These are phyloP conservation scores for Theodoxus fluviatilis DNA, from an alignment of 2,888 invertebrate genomes.

Conservation along the genomic window DNA sequence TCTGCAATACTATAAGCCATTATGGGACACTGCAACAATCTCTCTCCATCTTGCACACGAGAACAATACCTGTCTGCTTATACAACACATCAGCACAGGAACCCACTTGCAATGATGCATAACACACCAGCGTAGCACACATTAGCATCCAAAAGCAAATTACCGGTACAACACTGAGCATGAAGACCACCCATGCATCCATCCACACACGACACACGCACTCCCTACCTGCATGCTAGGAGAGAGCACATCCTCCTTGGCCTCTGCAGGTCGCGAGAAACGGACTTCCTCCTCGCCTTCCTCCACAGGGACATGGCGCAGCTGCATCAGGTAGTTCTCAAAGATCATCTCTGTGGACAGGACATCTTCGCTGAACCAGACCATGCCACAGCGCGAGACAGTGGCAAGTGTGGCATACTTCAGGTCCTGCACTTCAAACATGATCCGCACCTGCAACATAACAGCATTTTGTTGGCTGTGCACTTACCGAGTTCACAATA, in stretches of 20 bases:
- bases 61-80: too few relatives aligned
- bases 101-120: too few relatives aligned
- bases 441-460: conserved; percentile 65
- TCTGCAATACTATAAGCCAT: too few relatives aligned
- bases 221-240: conserved; percentile 56
- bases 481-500: not conserved
- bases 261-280: conserved; percentile 32
- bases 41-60: too few relatives aligned
- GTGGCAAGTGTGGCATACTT: conserved; percentile 98
- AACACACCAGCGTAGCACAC: too few relatives aligned
- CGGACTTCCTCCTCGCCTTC: conserved; percentile 60
- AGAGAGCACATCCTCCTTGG: conserved; percentile 57
- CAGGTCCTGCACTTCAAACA: conserved; percentile 86
- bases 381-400: conserved; percentile 99
- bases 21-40: too few relatives aligned
- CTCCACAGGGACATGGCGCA: conserved; percentile 72
- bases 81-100: too few relatives aligned
- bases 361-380: conserved; percentile 99
- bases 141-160: too few relatives aligned
- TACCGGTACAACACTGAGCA: too few relatives aligned
- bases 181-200: too few relatives aligned
- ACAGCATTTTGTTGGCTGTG: not conserved
- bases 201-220: too few relatives aligned
- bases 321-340: conserved; percentile 88
- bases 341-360: conserved; percentile 98